Evolutionary conservation across 2,113 vertebrate species (phyloP), one percentile per base, ranked within the genome.

Genomic region (Sapayoa aenigma): DNA sequence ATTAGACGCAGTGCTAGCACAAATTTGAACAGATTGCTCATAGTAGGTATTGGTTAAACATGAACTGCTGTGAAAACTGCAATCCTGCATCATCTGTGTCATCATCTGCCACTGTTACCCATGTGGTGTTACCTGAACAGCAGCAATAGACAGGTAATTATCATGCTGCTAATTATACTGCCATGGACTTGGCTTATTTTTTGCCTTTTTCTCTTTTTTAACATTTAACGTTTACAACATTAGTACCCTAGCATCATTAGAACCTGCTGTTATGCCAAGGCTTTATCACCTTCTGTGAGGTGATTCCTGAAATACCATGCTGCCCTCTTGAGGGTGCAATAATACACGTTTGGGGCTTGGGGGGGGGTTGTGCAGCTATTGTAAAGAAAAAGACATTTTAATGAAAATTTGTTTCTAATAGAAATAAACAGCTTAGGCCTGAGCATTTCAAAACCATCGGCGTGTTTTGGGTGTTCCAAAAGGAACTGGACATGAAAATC

Each of bases 321-420:
- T 95, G 96, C 96, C 97, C 96, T 88, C 96, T 97, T 88, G 81
- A 96, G 97, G 87, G 50, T 95, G 25, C 27, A 11, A 11, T 33
- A 47, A 66, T 27, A 46, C 3, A 22, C 1, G 3, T 5, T 41
- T 79, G 18, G 31, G 14, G 23, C 4, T 19, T 5, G 18, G 16
- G 4, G 1, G 4, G 1, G 6, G 46, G 46, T 4, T n/a, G 49
- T 46, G 12, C 17, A 37, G 17, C 79, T 56, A n/a, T 20, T 76
- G 52, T 22, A 58, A 60, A 53, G 46, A 52, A 63, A 79, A 79
- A 41, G 10, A 39, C 12, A 6, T 53, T 91, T 89, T 46, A 41
- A 37, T 66, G 41, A 63, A 59, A 37, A 69, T n/a, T 12, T 5
- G 0, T 82, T 87, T 84, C 37, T 39, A 62, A 31, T 14, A 21